Conservation (phyloP, 2,888 invertebrate species). For the Tanypteryx hageni region DNA sequence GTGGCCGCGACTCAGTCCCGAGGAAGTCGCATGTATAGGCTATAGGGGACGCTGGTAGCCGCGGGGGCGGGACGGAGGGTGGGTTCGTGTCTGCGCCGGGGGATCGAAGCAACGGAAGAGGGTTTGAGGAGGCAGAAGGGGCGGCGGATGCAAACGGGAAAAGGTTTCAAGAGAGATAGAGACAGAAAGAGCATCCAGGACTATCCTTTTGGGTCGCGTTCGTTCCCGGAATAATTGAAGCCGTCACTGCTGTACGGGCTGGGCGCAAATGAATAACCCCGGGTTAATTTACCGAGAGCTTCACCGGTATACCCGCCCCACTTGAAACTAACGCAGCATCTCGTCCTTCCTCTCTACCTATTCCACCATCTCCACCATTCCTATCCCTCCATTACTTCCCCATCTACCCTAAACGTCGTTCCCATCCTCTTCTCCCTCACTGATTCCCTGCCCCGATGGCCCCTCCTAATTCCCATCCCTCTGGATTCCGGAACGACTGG, state of each 20-base stretch:
- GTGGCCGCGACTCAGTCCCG: neutral
- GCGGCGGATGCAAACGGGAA: too few relatives aligned
- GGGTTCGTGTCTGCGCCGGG: neutral
- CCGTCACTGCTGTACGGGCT: constrained; percentile 45
- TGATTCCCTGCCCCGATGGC: neutral
- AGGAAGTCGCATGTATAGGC: neutral
- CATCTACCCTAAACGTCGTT: neutral
- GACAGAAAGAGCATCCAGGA: neutral
- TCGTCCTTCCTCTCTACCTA: neutral
- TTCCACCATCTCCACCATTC: neutral
- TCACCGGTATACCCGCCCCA: neutral
- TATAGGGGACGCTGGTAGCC: neutral
- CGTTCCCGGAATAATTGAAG: constrained; percentile 53
- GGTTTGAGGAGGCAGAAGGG: too few relatives aligned
- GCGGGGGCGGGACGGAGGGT: neutral
- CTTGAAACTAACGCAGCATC: neutral
- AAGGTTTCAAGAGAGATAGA: neutral
- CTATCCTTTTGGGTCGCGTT: neutral
- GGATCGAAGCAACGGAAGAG: too few relatives aligned
- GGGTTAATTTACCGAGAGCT: constrained; percentile 50
- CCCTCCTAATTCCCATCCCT: neutral
- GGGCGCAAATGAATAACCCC: constrained; percentile 43
- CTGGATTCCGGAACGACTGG: neutral
- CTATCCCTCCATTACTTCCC: neutral
- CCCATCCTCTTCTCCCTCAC: neutral